A percentile compares a stretch with the other conserved stretches of the same genome.
These are phyloP conservation scores for Cynoglossus semilaevis DNA, from an alignment of 2,113 vertebrate genomes.

Conservation along the genomic window DNA sequence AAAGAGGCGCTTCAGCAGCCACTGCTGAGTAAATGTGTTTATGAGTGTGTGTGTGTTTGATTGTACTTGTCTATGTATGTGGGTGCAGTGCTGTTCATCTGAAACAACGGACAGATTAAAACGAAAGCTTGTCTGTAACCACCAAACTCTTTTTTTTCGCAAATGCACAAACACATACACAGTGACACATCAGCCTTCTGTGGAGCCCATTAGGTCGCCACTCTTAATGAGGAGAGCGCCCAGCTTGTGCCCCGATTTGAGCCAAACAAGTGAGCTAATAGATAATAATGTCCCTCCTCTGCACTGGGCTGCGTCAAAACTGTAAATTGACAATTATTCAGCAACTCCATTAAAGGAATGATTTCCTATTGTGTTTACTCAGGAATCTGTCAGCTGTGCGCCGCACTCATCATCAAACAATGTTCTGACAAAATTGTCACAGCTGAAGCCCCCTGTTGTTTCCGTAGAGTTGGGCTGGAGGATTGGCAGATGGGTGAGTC, in stretches of 20 bases:
- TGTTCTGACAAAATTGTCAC: conserved; percentile 33
- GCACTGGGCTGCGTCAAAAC: conserved; percentile 25
- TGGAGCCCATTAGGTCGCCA: conserved; percentile 55
- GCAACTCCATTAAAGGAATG: conserved; percentile 39
- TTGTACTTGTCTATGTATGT: conserved; percentile 21
- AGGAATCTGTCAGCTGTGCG: conserved; percentile 27
- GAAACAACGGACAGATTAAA: conserved; percentile 60
- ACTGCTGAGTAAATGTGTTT: conserved; percentile 23
- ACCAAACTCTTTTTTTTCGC: conserved; percentile 18
- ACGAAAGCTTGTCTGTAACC: conserved; percentile 57
- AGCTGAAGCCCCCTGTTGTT: background rate
- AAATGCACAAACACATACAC: conserved; percentile 18
- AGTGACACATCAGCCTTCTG: conserved; percentile 55
- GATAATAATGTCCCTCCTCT: conserved; percentile 40
- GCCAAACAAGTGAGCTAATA: conserved; percentile 46
- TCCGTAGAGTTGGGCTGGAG: background rate
- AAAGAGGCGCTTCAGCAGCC: conserved; percentile 43
- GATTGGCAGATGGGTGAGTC: conserved; percentile 57
- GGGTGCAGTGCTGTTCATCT: conserved; percentile 49
- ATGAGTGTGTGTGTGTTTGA: conserved; percentile 22
- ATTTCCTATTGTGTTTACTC: conserved; percentile 36
- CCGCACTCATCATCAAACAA: conserved; percentile 28
- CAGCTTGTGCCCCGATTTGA: conserved; percentile 45
- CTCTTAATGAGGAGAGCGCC: conserved; percentile 57
- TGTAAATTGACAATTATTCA: conserved; percentile 44